phyloP scores from a whole-genome alignment of 2,888 invertebrate genomes.

The Carpatolechia fugitivella region DNA sequence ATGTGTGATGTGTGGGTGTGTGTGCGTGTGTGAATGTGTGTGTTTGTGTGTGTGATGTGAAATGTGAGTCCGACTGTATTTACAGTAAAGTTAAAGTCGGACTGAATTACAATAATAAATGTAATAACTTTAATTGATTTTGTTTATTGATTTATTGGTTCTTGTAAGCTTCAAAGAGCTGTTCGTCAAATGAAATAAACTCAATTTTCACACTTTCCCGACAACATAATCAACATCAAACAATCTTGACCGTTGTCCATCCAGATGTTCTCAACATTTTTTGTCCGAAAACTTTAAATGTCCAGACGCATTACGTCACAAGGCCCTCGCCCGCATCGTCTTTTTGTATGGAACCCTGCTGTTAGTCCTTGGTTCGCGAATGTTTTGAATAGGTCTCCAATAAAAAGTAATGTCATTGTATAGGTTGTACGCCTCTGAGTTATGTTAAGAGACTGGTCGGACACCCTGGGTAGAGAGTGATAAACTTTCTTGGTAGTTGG shows the following conservation, averaged over 20 bases:
- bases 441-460: conserved; percentile 10
- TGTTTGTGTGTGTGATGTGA: too few species aligned
- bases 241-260: conserved; percentile 4
- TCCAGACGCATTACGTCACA: conserved; percentile 61
- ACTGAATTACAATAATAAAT: too few species aligned
- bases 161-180: too few species aligned
- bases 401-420: conserved; percentile 28
- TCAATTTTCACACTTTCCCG: neutral
- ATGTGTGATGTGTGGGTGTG: too few species aligned
- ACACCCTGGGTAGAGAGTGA: conserved; percentile 7
- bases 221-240: conserved; percentile 9
- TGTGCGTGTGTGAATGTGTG: too few species aligned
- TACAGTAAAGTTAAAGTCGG: too few species aligned
- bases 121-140: too few species aligned
- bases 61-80: too few species aligned
- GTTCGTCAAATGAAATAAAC: neutral
- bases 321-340: conserved; percentile 31
- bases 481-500: conserved; percentile 1
- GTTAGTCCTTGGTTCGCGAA: conserved; percentile 55
- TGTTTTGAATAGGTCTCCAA: conserved; percentile 48
- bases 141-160: too few species aligned
- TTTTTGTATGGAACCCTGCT: conserved; percentile 61
- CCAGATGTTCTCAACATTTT: conserved; percentile 33
- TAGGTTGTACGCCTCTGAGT: conserved; percentile 20
- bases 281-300: conserved; percentile 38